Conservation (phyloP, 2,113 vertebrate genomes). For the Actinemys pallida region DNA sequence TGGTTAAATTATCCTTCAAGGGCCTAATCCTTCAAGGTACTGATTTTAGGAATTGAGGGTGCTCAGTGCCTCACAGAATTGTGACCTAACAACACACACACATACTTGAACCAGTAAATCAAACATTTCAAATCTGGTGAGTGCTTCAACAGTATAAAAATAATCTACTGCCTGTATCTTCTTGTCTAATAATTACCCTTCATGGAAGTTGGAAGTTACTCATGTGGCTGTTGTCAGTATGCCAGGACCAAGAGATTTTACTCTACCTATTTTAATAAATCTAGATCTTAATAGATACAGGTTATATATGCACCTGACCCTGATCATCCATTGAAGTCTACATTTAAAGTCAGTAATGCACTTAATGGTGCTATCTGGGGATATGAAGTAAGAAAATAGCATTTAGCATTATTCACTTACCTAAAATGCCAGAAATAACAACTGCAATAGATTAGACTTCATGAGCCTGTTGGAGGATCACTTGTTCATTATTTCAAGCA, state of each 20-base stretch:
- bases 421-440: slow-evolving; percentile 15
- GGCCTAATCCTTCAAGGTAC: background rate
- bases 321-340: background rate
- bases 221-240: rapidly evolving
- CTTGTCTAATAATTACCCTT: rapidly evolving
- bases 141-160: background rate
- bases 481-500: background rate
- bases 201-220: background rate
- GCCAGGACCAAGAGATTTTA: background rate
- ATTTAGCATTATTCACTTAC: background rate
- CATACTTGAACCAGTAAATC: background rate
- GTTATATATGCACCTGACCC: background rate
- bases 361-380: background rate
- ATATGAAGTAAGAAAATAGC: background rate
- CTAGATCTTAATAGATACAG: background rate
- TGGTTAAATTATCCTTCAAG: background rate
- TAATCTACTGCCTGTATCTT: background rate
- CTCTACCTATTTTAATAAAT: background rate
- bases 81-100: background rate
- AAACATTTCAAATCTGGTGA: background rate
- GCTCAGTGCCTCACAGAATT: background rate
- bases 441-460: background rate
- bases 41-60: background rate
- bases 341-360: background rate
- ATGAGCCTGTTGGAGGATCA: background rate